phyloP scores from a whole-genome alignment of 2,888 invertebrate genomes.

The Napeogenes sylphis region DNA sequence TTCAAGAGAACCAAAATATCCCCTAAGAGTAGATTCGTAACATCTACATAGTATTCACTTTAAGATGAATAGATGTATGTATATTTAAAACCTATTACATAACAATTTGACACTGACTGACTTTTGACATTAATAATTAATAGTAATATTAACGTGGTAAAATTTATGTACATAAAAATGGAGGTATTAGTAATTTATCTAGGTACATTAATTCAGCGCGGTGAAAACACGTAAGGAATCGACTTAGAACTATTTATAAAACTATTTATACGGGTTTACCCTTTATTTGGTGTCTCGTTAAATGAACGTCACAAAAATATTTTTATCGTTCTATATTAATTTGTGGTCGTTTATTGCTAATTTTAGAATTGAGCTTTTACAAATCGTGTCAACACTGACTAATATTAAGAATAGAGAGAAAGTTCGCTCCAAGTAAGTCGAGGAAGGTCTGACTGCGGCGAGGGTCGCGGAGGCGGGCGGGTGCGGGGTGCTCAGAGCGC shows the following conservation, averaged over 20 bases:
- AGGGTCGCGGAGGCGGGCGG: conserved; percentile 9
- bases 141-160: neutral
- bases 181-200: conserved; percentile 20
- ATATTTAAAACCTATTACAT: no score
- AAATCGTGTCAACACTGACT: neutral
- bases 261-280: conserved; percentile 22
- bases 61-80: no score
- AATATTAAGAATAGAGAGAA: conserved; percentile 8
- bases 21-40: no score
- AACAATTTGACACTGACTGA: no score
- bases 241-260: conserved; percentile 17
- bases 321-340: conserved; percentile 23
- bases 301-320: conserved; percentile 28
- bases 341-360: conserved; percentile 26
- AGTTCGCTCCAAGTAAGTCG: conserved; percentile 18
- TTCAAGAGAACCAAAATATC: no score
- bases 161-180: conserved; percentile 1
- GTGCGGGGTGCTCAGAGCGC: conserved; percentile 49
- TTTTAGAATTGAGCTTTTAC: conserved; percentile 61
- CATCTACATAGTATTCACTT: no score
- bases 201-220: conserved; percentile 14
- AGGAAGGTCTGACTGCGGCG: conserved; percentile 12
- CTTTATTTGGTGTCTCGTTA: conserved; percentile 27
- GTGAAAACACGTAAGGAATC: conserved; percentile 5
- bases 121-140: no score